Evolutionary conservation across 2,113 vertebrate species (phyloP).

Genomic region (Scatophagus argus): DNA sequence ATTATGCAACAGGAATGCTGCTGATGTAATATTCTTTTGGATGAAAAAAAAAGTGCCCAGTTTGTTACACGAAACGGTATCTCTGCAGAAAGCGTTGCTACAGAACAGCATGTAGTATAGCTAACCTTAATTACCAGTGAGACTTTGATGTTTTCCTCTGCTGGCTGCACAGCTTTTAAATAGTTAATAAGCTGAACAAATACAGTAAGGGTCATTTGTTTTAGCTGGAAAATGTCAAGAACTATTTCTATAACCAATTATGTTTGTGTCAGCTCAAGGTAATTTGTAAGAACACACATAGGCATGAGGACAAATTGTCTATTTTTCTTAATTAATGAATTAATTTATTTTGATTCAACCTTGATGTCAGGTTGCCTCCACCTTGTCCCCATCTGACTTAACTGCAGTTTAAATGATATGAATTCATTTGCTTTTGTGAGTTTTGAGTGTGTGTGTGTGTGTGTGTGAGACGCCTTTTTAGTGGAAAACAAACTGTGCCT

Average conservation of each 20-base stretch:
- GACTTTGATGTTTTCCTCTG: conserved; percentile 7
- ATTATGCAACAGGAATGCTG: conserved; percentile 63
- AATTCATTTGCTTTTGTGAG: background rate
- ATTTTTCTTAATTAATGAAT: background rate
- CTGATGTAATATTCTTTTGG: conserved; percentile 51
- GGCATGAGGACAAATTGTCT: background rate
- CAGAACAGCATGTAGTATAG: background rate
- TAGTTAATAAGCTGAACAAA: conserved; percentile 13
- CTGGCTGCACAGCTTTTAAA: conserved; percentile 16
- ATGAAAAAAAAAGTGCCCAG: conserved; percentile 9
- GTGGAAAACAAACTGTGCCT: conserved; percentile 45
- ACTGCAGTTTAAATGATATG: background rate
- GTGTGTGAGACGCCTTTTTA: background rate
- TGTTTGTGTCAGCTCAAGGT: background rate
- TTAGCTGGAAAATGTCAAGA: background rate
- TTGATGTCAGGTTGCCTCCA: conserved; percentile 10
- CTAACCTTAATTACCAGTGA: conserved; percentile 31
- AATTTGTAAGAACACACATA: background rate
- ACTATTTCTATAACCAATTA: background rate
- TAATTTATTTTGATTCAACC: conserved; percentile 33
- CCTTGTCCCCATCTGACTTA: background rate
- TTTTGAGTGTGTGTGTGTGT: background rate
- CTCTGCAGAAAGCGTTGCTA: conserved; percentile 20
- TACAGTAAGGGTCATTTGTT: background rate
- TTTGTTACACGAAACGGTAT: conserved; percentile 15